A percentile compares a stretch with the other conserved stretches of the same genome.
phyloP scores from a whole-genome alignment of 2,113 vertebrate species.

The Istiophorus platypterus region DNA sequence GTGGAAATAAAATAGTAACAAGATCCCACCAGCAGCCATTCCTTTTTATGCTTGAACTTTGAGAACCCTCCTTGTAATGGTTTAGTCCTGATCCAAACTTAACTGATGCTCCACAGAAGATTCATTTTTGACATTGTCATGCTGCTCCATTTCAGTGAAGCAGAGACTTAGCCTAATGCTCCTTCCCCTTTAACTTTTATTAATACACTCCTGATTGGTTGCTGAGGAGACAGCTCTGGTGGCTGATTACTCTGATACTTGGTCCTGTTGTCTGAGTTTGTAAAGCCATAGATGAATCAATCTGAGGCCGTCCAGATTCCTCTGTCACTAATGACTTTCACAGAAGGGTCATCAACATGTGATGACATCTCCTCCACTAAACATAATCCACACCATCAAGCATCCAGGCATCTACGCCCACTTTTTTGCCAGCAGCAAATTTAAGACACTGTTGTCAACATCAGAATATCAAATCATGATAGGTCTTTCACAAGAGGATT shows the following conservation, averaged over 20 bases:
- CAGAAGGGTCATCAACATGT: conserved; percentile 56
- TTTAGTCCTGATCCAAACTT: conserved; percentile 41
- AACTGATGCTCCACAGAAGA: conserved; percentile 54
- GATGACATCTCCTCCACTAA: conserved; percentile 48
- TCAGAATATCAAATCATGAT: conserved; percentile 41
- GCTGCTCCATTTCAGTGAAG: conserved; percentile 51
- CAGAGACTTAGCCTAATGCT: conserved; percentile 40
- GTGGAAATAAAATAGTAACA: conserved; percentile 6
- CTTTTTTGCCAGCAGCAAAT: conserved; percentile 21
- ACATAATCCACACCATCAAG: conserved; percentile 50
- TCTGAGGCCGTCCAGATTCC: conserved; percentile 52
- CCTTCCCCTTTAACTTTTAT: conserved; percentile 62
- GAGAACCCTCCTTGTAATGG: background rate
- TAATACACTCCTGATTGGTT: conserved; percentile 76
- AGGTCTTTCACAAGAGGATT: conserved; percentile 1
- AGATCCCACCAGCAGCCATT: background rate
- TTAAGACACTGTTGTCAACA: conserved; percentile 13
- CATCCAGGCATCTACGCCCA: conserved; percentile 12
- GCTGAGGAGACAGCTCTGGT: conserved; percentile 64
- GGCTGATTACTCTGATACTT: conserved; percentile 72
- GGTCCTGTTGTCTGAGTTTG: conserved; percentile 71
- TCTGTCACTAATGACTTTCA: conserved; percentile 49
- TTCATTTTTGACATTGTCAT: conserved; percentile 64
- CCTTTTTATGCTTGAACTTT: conserved; percentile 33
- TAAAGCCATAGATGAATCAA: conserved; percentile 61